Evolutionary conservation across 2,797 vertebrate species (phyloP).

Genomic region (Xiphorhynchus erythropygius): DNA sequence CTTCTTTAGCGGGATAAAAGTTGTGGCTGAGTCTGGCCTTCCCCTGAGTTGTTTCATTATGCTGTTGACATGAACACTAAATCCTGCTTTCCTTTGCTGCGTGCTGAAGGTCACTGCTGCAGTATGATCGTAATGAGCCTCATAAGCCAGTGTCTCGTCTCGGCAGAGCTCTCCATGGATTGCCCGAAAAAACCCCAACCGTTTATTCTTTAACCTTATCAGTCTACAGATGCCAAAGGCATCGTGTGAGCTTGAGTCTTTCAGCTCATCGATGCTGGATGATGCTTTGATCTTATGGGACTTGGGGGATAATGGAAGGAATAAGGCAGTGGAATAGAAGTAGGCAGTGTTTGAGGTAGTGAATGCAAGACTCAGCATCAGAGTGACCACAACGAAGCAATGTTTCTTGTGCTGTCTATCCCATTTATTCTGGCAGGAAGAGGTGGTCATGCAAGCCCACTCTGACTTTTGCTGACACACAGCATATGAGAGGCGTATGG

Average conservation of each 20-base stretch:
- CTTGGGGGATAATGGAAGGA: background rate
- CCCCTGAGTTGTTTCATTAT: slow-evolving; percentile 68
- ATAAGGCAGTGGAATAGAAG: background rate
- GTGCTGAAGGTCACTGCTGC: slow-evolving; percentile 68
- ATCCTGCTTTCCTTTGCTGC: slow-evolving; percentile 69
- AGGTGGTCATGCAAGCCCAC: background rate
- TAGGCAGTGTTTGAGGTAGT: background rate
- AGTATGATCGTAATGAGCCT: slow-evolving; percentile 55
- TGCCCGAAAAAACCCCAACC: background rate
- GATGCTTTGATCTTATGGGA: background rate
- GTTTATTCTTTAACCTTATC: slow-evolving; percentile 49
- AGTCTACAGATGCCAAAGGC: slow-evolving; percentile 9
- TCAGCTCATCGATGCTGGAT: background rate
- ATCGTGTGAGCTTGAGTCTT: background rate
- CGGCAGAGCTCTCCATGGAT: slow-evolving; percentile 5
- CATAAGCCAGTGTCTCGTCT: slow-evolving; percentile 61
- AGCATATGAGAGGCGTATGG: rapidly evolving
- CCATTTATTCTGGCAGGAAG: background rate
- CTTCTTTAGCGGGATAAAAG: slow-evolving; percentile 47
- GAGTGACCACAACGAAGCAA: background rate
- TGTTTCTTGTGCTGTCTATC: background rate
- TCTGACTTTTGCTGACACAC: background rate
- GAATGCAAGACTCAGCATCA: background rate
- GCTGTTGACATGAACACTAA: slow-evolving; percentile 66
- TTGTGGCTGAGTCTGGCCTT: slow-evolving; percentile 60